Evolutionary conservation across 2,113 vertebrate species (phyloP).

Genomic region (Gnathonemus longibarbis): DNA sequence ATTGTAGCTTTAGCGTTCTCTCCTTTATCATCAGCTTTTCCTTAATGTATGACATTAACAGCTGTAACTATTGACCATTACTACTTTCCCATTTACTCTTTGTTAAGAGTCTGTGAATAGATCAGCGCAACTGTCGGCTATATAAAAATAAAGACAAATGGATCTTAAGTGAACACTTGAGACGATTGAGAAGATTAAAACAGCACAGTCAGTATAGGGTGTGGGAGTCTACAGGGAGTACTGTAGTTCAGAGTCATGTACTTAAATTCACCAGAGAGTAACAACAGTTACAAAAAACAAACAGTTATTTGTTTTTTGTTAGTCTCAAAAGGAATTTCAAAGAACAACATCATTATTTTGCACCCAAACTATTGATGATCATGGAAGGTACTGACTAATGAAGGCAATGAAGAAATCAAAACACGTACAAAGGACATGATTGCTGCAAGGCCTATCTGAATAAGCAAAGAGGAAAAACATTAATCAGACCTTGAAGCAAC

Average conservation of each 20-base stretch:
- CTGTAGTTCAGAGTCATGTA: not conserved
- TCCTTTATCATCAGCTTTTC: not conserved
- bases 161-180: not conserved
- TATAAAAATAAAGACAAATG: not conserved
- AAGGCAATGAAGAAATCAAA: not conserved
- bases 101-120: not conserved
- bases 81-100: not conserved
- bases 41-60: not conserved
- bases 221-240: not conserved
- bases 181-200: not conserved
- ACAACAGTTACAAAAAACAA: not conserved
- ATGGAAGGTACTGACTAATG: not conserved
- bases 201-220: not conserved
- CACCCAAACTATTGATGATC: not conserved
- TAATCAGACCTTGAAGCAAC: not conserved
- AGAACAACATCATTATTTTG: not conserved
- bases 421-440: not conserved
- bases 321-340: not conserved
- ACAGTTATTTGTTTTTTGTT: not conserved
- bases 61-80: not conserved
- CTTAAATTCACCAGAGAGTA: not conserved
- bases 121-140: not conserved
- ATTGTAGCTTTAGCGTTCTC: not conserved
- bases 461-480: constrained; percentile 1
- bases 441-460: not conserved